phyloP scores from a whole-genome alignment of 2,888 invertebrate species.

The Diaperis boleti region DNA sequence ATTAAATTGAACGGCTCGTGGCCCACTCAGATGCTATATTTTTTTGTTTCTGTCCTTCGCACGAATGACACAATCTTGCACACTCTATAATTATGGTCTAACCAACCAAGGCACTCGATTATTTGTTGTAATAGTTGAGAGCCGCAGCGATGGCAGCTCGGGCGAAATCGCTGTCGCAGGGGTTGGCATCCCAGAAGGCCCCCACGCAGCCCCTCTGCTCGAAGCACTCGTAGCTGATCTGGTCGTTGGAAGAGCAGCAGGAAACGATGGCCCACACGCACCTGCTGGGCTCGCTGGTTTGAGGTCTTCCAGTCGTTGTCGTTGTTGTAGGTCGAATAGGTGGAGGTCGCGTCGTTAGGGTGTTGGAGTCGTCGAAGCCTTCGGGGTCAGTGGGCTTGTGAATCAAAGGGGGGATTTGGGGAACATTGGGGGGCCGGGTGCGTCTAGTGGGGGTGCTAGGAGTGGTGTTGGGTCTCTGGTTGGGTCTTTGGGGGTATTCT shows the following conservation, averaged over 20 bases:
- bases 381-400: conserved; percentile 46
- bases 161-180: conserved; percentile 75
- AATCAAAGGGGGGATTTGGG: conserved; percentile 49
- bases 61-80: no score
- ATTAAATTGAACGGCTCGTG: no score
- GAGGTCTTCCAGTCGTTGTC: conserved; percentile 42
- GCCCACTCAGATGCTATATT: no score
- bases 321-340: conserved; percentile 60
- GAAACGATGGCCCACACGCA: conserved; percentile 83
- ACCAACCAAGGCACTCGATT: conserved; percentile 33
- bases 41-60: no score
- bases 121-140: conserved; percentile 58
- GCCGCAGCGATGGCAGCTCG: conserved; percentile 71
- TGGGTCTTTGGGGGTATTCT: conserved; percentile 43
- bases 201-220: conserved; percentile 79
- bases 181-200: conserved; percentile 79
- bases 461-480: not conserved
- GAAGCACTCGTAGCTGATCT: conserved; percentile 74
- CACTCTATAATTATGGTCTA: no score
- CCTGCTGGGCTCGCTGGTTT: conserved; percentile 66
- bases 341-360: conserved; percentile 47
- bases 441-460: conserved; percentile 38
- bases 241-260: conserved; percentile 73
- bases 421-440: conserved; percentile 2
- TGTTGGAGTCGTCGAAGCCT: not conserved